Percentiles rank a stretch among this genome's conserved stretches.
Evolutionary conservation across 2,888 invertebrate genomes (phyloP).

Genomic region (Thera obeliscata): DNA sequence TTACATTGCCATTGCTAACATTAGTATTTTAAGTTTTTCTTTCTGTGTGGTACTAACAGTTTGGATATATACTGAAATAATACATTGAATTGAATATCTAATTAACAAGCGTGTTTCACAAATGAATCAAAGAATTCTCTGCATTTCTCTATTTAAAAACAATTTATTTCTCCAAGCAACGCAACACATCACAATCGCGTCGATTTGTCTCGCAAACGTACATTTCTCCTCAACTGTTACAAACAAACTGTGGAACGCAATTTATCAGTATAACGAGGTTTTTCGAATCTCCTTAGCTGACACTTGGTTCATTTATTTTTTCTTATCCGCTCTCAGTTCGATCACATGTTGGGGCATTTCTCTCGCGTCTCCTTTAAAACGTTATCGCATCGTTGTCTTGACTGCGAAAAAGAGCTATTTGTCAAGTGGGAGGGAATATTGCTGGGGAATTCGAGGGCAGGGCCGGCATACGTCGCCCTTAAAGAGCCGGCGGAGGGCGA

Average conservation of each 20-base stretch:
- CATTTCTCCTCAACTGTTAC: constrained; percentile 53
- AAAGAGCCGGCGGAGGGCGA: too few species aligned
- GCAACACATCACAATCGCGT: constrained; percentile 48
- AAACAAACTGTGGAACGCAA: constrained; percentile 71
- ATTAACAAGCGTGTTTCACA: too few species aligned
- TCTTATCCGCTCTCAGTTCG: constrained; percentile 76
- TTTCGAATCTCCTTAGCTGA: constrained; percentile 79
- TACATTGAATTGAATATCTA: too few species aligned
- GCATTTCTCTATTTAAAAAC: constrained; percentile 37
- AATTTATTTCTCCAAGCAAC: constrained; percentile 40
- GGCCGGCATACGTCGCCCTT: constrained; percentile 8
- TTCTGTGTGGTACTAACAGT: too few species aligned
- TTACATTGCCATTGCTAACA: too few species aligned
- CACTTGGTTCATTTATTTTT: constrained; percentile 80
- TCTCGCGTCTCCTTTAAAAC: constrained; percentile 72
- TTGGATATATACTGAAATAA: too few species aligned
- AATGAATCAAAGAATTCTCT: constrained; percentile 9
- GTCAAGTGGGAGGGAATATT: constrained; percentile 57
- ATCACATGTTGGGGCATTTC: constrained; percentile 77
- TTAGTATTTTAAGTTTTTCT: too few species aligned
- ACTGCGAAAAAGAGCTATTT: constrained; percentile 69
- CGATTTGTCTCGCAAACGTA: constrained; percentile 61
- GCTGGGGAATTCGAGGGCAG: constrained; percentile 42
- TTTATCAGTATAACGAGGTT: constrained; percentile 82
- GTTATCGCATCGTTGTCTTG: constrained; percentile 71